Percentiles rank a stretch among this genome's conserved stretches.
phyloP scores from a whole-genome alignment of 2,888 invertebrate species.

The Himalopsyche japonica region DNA sequence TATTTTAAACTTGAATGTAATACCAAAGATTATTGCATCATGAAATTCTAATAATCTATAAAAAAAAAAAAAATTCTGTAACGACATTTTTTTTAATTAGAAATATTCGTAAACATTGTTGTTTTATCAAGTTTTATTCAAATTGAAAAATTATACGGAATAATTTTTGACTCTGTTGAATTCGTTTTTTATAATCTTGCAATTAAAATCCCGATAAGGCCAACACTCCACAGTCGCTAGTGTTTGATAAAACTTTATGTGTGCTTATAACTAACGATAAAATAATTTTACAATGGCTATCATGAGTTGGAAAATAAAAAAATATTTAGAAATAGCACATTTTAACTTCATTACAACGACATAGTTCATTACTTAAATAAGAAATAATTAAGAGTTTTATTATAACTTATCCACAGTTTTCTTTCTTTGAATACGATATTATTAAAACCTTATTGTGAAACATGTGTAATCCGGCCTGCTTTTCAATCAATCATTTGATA shows the following conservation, averaged over 20 bases:
- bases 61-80: background rate
- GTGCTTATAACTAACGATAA: background rate
- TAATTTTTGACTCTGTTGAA: background rate
- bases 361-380: too few species aligned
- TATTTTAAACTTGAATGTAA: background rate
- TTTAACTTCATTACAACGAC: too few species aligned
- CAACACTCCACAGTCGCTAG: background rate
- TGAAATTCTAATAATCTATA: background rate
- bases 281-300: background rate
- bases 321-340: too few species aligned
- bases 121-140: background rate
- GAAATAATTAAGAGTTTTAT: too few species aligned
- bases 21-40: background rate
- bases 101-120: background rate
- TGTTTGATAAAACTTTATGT: background rate
- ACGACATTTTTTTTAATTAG: background rate
- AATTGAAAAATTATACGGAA: background rate
- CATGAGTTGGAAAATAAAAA: too few species aligned
- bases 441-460: too few species aligned
- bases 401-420: too few species aligned
- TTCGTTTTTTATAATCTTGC: background rate
- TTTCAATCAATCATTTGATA: too few species aligned
- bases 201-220: background rate
- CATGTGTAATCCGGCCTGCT: too few species aligned
- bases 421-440: too few species aligned